Percentiles rank a stretch among this genome's conserved stretches.
phyloP scores from a whole-genome alignment of 2,797 vertebrate genomes.

The Phrynocephalus guinanensis region DNA sequence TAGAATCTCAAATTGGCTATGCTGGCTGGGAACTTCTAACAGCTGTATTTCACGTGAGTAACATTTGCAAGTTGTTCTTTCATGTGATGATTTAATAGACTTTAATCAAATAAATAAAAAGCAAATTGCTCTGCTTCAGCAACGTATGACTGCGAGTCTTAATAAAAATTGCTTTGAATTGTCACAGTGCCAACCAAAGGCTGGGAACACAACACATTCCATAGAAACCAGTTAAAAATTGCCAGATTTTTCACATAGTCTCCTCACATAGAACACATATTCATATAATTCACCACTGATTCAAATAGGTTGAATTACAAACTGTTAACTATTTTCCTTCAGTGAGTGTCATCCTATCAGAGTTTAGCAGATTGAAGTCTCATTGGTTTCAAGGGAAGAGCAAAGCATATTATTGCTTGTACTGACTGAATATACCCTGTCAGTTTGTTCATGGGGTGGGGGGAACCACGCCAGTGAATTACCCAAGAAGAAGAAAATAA shows the following conservation, averaged over 20 bases:
- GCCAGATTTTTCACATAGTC: background rate
- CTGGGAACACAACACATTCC: background rate
- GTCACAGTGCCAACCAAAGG: background rate
- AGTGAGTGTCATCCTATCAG: background rate
- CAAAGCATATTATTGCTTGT: background rate
- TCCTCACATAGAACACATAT: background rate
- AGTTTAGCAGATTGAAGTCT: background rate
- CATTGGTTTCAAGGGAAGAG: background rate
- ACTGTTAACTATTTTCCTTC: background rate
- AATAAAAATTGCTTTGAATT: background rate
- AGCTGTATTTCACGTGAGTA: background rate
- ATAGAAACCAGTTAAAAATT: background rate
- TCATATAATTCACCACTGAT: background rate
- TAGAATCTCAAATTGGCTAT: background rate
- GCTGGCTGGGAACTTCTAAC: background rate
- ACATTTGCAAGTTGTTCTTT: background rate
- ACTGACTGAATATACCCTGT: conserved; percentile 9
- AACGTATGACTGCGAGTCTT: background rate
- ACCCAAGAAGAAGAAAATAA: conserved; percentile 23
- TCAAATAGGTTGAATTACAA: background rate
- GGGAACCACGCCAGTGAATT: background rate
- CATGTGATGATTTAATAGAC: background rate
- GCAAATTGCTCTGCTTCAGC: background rate
- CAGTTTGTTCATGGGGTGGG: conserved; percentile 18
- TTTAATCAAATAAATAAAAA: background rate